These are phyloP conservation scores for Andrena camellia DNA, from an alignment of 2,888 invertebrate species.

Conservation along the genomic window DNA sequence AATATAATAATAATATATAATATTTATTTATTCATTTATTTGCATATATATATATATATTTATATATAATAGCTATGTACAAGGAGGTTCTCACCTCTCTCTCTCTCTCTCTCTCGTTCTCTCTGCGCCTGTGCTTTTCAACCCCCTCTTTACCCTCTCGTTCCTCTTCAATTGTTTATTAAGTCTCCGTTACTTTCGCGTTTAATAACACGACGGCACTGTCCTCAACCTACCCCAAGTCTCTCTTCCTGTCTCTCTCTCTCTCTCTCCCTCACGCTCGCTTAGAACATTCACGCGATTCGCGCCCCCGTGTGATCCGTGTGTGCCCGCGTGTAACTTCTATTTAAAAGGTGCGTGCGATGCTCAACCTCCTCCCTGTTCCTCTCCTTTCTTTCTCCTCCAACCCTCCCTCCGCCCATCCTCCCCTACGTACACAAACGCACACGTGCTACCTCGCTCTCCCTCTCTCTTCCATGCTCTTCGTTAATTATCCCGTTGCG, in stretches of 20 bases:
- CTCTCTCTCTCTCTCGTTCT: conserved; percentile 36
- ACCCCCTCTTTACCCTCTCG: conserved; percentile 19
- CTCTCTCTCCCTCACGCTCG: background rate
- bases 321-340: conserved; percentile 31
- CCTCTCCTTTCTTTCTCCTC: background rate
- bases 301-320: conserved; percentile 31
- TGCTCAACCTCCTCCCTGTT: conserved; percentile 8
- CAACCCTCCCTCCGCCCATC: background rate
- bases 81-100: conserved; percentile 78
- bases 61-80: conserved; percentile 83
- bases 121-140: conserved; percentile 20
- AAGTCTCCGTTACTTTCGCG: conserved; percentile 39
- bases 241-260: background rate
- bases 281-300: conserved; percentile 33
- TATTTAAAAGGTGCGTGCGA: conserved; percentile 51
- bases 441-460: conserved; percentile 4
- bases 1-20: conserved; percentile 78
- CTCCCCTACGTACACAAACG: conserved; percentile 4
- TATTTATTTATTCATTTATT: conserved; percentile 73
- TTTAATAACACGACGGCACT: conserved; percentile 31
- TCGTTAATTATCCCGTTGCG: conserved; percentile 60
- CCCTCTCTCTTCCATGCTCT: conserved; percentile 19
- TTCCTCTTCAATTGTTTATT: conserved; percentile 18
- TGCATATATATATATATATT: conserved; percentile 74
- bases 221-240: conserved; percentile 39